Evolutionary conservation across 2,888 invertebrate genomes (phyloP).

Genomic region (Athripsodes cinereus): DNA sequence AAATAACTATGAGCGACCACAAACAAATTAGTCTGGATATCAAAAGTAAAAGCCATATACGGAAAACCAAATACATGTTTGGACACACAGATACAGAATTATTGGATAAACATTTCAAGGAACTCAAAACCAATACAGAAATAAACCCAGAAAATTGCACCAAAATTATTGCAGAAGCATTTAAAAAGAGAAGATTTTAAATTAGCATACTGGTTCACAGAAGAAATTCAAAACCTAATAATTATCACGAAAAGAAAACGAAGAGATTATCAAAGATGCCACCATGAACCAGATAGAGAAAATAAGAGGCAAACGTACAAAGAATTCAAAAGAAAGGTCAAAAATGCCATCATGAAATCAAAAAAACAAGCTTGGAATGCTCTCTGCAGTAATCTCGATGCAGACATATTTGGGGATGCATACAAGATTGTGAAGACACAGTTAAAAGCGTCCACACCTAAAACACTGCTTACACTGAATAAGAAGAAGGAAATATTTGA

Average conservation of each 20-base stretch:
- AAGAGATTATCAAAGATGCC: neutral
- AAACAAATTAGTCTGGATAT: too few relatives aligned
- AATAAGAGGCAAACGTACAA: neutral
- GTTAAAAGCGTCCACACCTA: too few relatives aligned
- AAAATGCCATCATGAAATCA: neutral
- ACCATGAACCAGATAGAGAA: neutral
- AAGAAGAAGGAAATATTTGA: neutral
- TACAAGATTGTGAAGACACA: neutral
- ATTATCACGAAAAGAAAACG: neutral
- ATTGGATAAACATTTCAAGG: neutral
- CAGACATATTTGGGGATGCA: neutral
- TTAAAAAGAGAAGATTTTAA: neutral
- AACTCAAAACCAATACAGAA: neutral
- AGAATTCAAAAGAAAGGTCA: neutral
- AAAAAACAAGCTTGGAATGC: neutral
- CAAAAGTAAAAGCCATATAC: neutral
- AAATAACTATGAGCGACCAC: too few relatives aligned
- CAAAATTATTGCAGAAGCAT: neutral
- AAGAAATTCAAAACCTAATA: neutral
- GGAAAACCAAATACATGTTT: neutral
- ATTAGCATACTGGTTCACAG: neutral
- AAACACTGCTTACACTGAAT: neutral
- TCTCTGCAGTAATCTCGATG: too few relatives aligned
- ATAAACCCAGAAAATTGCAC: neutral
- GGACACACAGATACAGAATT: neutral